These are phyloP conservation scores for Brachionus plicatilis DNA, from an alignment of 1,140 invertebrate genomes.

Conservation along the genomic window DNA sequence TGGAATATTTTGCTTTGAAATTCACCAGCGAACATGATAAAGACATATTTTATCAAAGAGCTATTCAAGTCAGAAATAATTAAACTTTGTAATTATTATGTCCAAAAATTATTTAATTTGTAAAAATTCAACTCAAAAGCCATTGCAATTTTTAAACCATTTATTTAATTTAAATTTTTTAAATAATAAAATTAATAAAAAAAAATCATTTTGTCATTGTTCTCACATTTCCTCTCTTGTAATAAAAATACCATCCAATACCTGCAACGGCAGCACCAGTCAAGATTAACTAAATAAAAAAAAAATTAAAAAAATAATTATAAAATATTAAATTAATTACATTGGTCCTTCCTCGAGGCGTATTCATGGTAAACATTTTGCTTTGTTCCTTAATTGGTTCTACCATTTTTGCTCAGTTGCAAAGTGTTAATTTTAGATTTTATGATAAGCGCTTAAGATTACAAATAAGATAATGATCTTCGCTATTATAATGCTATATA, in stretches of 20 bases:
- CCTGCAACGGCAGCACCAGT: neutral
- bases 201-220: neutral
- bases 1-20: neutral
- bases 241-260: neutral
- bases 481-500: neutral
- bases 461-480: conserved; percentile 2
- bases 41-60: neutral
- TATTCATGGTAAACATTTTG: conserved; percentile 11
- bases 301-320: neutral
- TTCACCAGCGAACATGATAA: neutral
- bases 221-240: neutral
- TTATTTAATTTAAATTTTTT: conserved; percentile 22
- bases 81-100: neutral
- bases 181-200: neutral
- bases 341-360: neutral
- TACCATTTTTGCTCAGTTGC: neutral
- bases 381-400: neutral
- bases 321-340: neutral
- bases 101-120: conserved; percentile 26
- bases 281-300: neutral
- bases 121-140: neutral
- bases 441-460: neutral
- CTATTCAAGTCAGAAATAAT: neutral
- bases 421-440: neutral
- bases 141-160: conserved; percentile 11